These are phyloP conservation scores for Anastrepha obliqua DNA, from an alignment of 1,140 invertebrate species.

Conservation along the genomic window DNA sequence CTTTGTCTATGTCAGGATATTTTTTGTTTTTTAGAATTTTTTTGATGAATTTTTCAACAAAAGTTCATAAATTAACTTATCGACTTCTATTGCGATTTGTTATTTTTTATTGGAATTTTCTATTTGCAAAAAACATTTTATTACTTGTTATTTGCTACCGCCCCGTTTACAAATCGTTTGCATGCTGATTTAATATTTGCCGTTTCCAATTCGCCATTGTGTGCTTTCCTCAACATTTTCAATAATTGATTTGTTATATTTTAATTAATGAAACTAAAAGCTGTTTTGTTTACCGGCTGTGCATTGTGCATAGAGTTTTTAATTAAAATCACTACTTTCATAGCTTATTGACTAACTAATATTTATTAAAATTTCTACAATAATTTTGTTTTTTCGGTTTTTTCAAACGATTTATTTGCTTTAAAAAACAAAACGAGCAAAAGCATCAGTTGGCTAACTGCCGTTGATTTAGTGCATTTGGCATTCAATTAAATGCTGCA, in stretches of 20 bases:
- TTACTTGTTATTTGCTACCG: not conserved
- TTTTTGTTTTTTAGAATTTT: not conserved
- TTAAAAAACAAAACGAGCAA: no score
- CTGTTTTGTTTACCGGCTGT: not conserved
- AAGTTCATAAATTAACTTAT: conserved; percentile 5
- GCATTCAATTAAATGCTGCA: conserved; percentile 17
- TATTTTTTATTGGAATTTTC: not conserved
- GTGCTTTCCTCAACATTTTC: not conserved
- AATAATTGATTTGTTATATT: conserved; percentile 45
- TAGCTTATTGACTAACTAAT: conserved; percentile 11
- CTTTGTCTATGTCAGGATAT: not conserved
- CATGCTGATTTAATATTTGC: not conserved
- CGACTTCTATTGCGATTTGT: not conserved
- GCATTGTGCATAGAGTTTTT: not conserved
- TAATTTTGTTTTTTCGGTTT: not conserved
- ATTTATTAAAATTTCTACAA: not conserved
- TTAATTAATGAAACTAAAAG: conserved; percentile 20
- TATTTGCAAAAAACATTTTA: not conserved
- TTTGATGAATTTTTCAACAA: not conserved
- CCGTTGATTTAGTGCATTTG: not conserved
- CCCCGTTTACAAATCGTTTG: not conserved
- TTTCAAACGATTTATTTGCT: not conserved
- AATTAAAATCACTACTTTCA: conserved; percentile 29
- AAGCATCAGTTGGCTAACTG: not conserved
- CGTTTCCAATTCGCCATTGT: not conserved